Evolutionary conservation across 2,113 vertebrate genomes (phyloP), one percentile per base, ranked within the genome.

Genomic region (Lepus europaeus): DNA sequence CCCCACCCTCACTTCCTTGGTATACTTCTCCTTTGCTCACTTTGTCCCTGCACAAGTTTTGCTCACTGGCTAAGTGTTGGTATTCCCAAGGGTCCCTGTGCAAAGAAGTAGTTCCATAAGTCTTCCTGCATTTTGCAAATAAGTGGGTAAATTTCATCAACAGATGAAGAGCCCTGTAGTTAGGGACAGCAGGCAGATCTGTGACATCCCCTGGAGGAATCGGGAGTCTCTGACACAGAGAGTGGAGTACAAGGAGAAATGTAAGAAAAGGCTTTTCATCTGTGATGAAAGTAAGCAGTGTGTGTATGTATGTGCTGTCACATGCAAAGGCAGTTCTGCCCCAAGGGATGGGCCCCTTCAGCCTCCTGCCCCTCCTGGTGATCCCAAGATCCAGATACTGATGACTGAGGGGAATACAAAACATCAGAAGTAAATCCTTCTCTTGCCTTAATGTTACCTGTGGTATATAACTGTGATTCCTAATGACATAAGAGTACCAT

Each of bases 101-200:
- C 5, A 17, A 29, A 64, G 5, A 22, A 64, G 9, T 3, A 5
- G 2, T 9, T 85, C 25, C 36, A 33, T 36, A 83, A 68, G 64
- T 76, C 51, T 69, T 64, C n/a, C 69, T 70, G 16, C 7, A 10
- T 23, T 25, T 66, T 90, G 29, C 59, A 90, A 94, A 90, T 70
- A 45, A 19, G 5, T 16, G 2, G 7, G 63, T 66, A 88, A 73
- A 59, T 73, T 74, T 31, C 69, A 76, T 19, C 7, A 39, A 33
- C 1, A 6, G 14, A 87, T 63, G 29, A 4, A 70, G 93, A 86
- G 64, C 8, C 12, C 22, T n/a, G 45, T 23, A 56, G 20, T 84
- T 61, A 56, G 19, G 17, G 33, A 81, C 25, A 61, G 27, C 5
- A 49, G 2, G 56, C 51, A 68, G 49, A 80, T 31, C 36, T 64